Base-by-base conservation (phyloP, 1,140 invertebrate genomes). In the Zaprionus capensis region DNA sequence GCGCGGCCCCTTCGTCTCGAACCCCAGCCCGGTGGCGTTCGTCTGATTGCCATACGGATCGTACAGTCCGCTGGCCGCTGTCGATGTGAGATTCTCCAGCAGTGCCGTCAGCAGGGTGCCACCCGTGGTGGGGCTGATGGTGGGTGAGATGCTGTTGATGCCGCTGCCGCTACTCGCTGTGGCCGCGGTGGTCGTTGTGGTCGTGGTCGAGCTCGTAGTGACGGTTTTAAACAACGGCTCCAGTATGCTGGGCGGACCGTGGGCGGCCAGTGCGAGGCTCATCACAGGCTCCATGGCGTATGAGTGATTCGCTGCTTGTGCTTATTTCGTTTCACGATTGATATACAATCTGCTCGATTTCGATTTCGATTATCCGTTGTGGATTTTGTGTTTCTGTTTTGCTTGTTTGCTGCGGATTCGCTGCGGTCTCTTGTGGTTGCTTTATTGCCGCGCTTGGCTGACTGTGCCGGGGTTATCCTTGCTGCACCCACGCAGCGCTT, bases 1-100 rank as follows among this genome's bases (percentile, higher is more conserved):
- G 5, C 94, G 93, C 46, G 94, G 93, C 78, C 94, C 94, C 83
- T 95, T 94, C 69, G 94, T 94, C 83, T 94, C 93, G 81, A 94
- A 95, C 68, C 94, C 74, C 46, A 83, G 22, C 3, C 46, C 46
- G 1, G 88, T 91, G 36, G 73, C 26, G 24, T 91, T 92, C 26
- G 83, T 86, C 7, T 88, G 86, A 58, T 92, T 92, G n/a, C 77
- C 82, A 44, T 81, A 90, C 7, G 84, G 78, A 76, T 91, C 86
- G 55, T 87, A 91, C 1, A 91, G 58, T 2, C 80, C 80, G 20
- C 77, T 85, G 24, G 87, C 85, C 5, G 86, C 86, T 17, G 82
- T 86, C 11, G 85, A 76, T 12, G 91, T 92, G 2, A 92, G 57
- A 41, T 92, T 92, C 67, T 91, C 84, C 4, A 92, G 63, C 15